Percentiles rank a stretch among this genome's conserved stretches.
These are phyloP conservation scores for Zenarchopterus dispar DNA, from an alignment of 2,797 vertebrate genomes.

Conservation along the genomic window DNA sequence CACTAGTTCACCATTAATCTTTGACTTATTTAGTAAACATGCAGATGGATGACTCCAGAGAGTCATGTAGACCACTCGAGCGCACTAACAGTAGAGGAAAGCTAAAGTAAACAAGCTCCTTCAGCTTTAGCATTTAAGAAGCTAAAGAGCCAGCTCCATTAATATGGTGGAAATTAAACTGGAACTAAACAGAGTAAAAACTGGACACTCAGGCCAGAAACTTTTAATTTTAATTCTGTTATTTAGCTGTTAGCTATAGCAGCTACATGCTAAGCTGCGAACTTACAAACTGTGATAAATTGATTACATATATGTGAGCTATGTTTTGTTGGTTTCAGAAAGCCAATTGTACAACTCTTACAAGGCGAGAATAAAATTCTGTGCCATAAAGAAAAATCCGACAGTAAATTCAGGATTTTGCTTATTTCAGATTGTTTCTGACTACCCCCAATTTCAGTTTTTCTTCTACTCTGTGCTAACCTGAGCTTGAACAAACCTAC, in stretches of 20 bases:
- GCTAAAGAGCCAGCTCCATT: background rate
- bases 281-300: too few species aligned
- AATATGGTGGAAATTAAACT: background rate
- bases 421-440: background rate
- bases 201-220: background rate
- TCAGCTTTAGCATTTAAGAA: background rate
- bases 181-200: background rate
- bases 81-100: background rate
- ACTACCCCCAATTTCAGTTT: background rate
- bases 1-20: background rate
- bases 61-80: background rate
- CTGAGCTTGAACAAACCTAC: background rate
- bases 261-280: too few species aligned
- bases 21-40: background rate
- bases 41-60: background rate
- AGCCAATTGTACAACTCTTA: background rate
- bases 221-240: too few species aligned
- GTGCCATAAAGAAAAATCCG: background rate
- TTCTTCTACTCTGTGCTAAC: background rate
- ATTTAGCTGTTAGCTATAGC: too few species aligned
- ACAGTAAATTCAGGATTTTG: background rate
- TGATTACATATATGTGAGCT: too few species aligned
- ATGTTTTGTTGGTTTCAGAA: background rate
- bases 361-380: background rate
- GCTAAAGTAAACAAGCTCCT: background rate